These are phyloP conservation scores for Parapristionchus giblindavisi DNA, from an alignment of 2,888 invertebrate species.

Conservation along the genomic window DNA sequence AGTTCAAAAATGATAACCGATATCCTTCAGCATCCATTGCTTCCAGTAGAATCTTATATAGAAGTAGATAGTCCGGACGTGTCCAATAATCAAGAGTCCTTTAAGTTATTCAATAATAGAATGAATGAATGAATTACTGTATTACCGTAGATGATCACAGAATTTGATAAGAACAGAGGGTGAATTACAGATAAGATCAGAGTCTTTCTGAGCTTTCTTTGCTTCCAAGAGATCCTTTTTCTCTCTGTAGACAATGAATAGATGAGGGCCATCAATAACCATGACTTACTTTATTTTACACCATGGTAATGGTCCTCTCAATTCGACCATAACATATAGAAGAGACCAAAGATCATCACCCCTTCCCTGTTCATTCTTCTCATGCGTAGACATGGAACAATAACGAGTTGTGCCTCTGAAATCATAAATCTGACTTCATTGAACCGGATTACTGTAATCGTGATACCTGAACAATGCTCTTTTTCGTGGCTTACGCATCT, in stretches of 20 bases:
- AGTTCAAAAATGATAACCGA: no score
- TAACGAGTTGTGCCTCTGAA: slow-evolving; percentile 37
- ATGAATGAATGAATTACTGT: neutral
- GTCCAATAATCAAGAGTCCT: slow-evolving; percentile 33
- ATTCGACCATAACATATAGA: slow-evolving; percentile 36
- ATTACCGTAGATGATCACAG: slow-evolving; percentile 29
- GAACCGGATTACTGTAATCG: neutral
- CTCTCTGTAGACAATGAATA: slow-evolving; percentile 2
- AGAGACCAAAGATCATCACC: slow-evolving; percentile 38
- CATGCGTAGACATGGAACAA: slow-evolving; percentile 28
- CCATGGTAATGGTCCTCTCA: slow-evolving; percentile 33
- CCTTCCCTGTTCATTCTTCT: slow-evolving; percentile 29
- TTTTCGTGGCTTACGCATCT: slow-evolving; percentile 35
- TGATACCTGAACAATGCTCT: slow-evolving; percentile 24
- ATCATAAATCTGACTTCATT: neutral
- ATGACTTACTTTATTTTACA: slow-evolving; percentile 24
- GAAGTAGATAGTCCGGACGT: slow-evolving; percentile 34
- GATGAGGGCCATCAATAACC: neutral
- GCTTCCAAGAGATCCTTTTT: slow-evolving; percentile 30
- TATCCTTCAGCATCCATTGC: slow-evolving; percentile 32
- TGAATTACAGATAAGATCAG: slow-evolving; percentile 17
- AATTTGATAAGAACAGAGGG: slow-evolving; percentile 6
- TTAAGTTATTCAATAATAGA: no score
- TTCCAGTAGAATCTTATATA: slow-evolving; percentile 25
- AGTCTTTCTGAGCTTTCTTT: slow-evolving; percentile 10